Evolutionary conservation across 2,113 vertebrate genomes (phyloP).

Genomic region (Sorex araneus): DNA sequence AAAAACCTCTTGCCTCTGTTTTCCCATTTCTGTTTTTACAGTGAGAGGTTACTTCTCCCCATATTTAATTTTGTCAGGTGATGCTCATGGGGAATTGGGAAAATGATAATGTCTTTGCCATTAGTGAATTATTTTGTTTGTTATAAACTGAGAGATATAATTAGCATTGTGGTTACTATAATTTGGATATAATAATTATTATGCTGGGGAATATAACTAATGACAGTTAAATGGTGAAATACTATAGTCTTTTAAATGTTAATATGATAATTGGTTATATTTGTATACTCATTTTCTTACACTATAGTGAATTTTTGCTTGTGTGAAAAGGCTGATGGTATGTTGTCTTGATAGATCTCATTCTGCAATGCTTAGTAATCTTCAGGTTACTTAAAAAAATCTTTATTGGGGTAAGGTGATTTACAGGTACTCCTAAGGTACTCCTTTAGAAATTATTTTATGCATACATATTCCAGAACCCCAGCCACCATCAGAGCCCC

Average conservation of each 20-base stretch:
- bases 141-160: background rate
- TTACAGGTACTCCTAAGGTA: too few relatives aligned
- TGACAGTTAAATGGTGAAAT: background rate
- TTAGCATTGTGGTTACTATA: background rate
- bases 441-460: too few relatives aligned
- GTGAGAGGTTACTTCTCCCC: background rate
- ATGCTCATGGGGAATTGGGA: background rate
- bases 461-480: too few relatives aligned
- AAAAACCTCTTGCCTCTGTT: background rate
- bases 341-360: background rate
- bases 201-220: background rate
- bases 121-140: background rate
- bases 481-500: too few relatives aligned
- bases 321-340: background rate
- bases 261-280: background rate
- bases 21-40: background rate
- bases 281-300: conserved; percentile 16
- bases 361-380: background rate
- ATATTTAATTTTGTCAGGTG: background rate
- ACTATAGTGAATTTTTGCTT: background rate
- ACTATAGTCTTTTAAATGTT: background rate
- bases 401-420: too few relatives aligned
- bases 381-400: background rate
- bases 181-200: conserved; percentile 9
- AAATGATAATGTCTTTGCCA: background rate